Conservation (phyloP, 2,113 vertebrate species). For the Amia ocellicauda region DNA sequence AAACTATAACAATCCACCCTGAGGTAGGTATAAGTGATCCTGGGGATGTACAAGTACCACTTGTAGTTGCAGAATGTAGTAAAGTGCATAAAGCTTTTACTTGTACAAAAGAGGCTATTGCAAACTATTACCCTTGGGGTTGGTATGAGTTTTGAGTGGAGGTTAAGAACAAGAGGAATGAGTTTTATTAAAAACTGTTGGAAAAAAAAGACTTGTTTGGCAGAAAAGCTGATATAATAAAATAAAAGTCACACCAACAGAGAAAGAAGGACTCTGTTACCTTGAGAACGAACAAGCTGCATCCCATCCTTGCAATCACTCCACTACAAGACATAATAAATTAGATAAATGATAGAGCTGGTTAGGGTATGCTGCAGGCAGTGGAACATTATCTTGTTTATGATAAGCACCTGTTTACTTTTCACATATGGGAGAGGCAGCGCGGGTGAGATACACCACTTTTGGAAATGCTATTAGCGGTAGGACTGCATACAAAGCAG, state of each 20-base stretch:
- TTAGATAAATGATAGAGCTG: neutral
- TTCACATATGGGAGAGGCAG: neutral
- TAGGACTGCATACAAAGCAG: neutral
- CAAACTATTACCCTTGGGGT: neutral
- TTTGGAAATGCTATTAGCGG: neutral
- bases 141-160: conserved; percentile 2
- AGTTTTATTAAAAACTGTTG: neutral
- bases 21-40: no score
- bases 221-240: neutral
- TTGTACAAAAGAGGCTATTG: neutral
- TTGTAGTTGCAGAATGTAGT: neutral
- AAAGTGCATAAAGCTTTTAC: neutral
- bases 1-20: no score
- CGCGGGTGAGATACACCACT: neutral
- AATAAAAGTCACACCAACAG: neutral
- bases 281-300: neutral
- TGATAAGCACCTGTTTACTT: neutral
- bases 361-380: neutral
- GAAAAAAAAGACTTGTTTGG: conserved; percentile 8
- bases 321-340: neutral
- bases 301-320: neutral
- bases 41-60: no score
- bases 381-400: accelerated
- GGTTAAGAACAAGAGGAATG: conserved; percentile 1
- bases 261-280: neutral